Base-by-base conservation (phyloP, 2,113 vertebrate species). In the Myotis yumanensis region DNA sequence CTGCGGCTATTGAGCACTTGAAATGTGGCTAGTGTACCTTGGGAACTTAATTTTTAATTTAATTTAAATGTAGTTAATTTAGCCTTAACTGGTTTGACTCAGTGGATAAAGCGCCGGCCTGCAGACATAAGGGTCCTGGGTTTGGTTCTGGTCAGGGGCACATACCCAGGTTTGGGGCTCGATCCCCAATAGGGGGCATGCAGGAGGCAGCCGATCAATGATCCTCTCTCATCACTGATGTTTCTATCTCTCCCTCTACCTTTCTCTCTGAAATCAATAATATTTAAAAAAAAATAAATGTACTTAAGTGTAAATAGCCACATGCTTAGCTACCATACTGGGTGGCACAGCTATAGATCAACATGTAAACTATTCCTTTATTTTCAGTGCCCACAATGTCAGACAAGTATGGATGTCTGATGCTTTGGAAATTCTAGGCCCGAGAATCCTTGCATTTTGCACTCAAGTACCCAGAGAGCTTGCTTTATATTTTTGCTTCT, bases 401-500 rank as follows among this genome's bases (percentile, higher is more conserved):
- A 25, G 15, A 2, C 9, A 66, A 43, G 46, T 40, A 11, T 76
- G 51, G n/a, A 0, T n/a, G 4, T 51, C 90, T 40, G 57, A 69
- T 11, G 40, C 69, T 89, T 43, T 68, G 66, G 54, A 94, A 93
- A 77, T 5, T 11, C 57, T n/a, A 5, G 2, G 4, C n/a, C 86
- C 51, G 28, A 43, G 23, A 32, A 54, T 7, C 18, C 30, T 90
- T 79, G 28, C 35, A 82, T 91, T 92, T 94, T 59, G 28, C 20
- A 57, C 23, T 64, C 73, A 90, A 17, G 20, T 46, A 17, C 71
- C 85, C 80, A 81, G 79, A 90, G 77, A 86, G 62, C 77, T 85
- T 84, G 35, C 95, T 81, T 87, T 59, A 25, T 57, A 48, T 86
- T 77, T 94, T 73, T 59, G 11, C 40, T 85, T 84, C n/a, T 93